phyloP scores from a whole-genome alignment of 2,797 vertebrate genomes.

The Sarcoramphus papa region DNA sequence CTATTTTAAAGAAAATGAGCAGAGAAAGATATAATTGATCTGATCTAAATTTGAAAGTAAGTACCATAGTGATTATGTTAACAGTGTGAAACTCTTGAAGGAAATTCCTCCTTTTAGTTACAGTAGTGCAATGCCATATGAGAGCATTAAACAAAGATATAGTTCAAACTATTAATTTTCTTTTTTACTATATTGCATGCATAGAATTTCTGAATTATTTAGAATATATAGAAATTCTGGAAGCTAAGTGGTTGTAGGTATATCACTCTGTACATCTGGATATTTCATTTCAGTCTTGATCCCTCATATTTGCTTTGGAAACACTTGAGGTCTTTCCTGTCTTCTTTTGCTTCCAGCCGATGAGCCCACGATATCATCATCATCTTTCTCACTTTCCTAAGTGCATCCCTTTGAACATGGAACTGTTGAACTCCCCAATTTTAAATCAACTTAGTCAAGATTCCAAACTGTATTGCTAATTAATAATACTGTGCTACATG shows the following conservation, averaged over 20 bases:
- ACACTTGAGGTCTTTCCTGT: neutral
- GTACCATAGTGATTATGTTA: too few species aligned
- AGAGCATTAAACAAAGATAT: neutral
- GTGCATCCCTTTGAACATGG: neutral
- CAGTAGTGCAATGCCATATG: neutral
- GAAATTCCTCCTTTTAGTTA: neutral
- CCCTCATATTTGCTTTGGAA: neutral
- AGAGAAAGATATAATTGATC: neutral
- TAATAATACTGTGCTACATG: accelerated
- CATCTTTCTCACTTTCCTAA: neutral
- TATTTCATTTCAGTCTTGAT: neutral
- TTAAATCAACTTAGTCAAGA: too few species aligned
- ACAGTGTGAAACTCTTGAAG: neutral
- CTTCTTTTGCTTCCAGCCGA: neutral
- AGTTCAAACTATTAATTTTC: neutral
- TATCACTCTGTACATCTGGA: neutral
- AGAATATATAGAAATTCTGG: neutral
- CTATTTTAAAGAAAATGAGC: neutral
- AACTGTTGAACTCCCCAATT: neutral
- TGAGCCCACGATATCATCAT: neutral
- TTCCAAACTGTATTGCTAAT: neutral
- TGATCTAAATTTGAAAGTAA: neutral
- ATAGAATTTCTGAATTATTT: neutral
- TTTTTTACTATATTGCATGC: neutral
- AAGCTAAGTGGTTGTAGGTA: neutral